phyloP scores from a whole-genome alignment of 2,888 invertebrate genomes.

The Ptycholaimellus sp. region DNA sequence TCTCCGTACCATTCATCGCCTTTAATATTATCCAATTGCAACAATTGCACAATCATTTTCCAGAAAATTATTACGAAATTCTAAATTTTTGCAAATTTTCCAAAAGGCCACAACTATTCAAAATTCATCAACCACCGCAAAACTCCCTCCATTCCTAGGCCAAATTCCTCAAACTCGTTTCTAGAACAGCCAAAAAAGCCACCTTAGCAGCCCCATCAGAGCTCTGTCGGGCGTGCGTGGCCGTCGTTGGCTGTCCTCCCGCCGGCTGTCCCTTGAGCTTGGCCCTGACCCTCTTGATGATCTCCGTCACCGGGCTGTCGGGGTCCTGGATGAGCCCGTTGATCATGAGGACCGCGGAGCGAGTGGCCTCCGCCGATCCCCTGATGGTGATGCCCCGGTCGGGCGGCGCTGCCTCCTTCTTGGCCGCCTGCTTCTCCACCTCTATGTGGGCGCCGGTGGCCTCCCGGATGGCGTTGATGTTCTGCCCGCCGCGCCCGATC shows the following conservation, averaged over 20 bases:
- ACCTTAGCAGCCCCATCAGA: too few relatives aligned
- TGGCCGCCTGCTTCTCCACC: constrained; percentile 62
- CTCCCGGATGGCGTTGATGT: constrained; percentile 87
- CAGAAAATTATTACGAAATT: too few relatives aligned
- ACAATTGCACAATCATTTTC: too few relatives aligned
- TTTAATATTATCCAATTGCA: too few relatives aligned
- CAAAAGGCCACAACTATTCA: too few relatives aligned
- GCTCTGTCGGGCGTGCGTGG: too few relatives aligned
- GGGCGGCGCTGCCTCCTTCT: constrained; percentile 51
- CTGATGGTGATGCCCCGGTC: constrained; percentile 84
- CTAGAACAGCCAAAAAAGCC: too few relatives aligned
- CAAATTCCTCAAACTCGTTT: too few relatives aligned
- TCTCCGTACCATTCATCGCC: too few relatives aligned
- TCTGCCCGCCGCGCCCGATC: constrained; percentile 83
- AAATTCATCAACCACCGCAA: too few relatives aligned
- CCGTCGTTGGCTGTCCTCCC: not conserved
- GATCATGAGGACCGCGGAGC: constrained; percentile 55
- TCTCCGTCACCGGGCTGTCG: constrained; percentile 34
- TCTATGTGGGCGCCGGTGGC: constrained; percentile 86
- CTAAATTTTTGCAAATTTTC: too few relatives aligned
- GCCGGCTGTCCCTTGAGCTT: constrained; percentile 1
- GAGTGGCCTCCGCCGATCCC: constrained; percentile 14
- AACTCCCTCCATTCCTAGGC: too few relatives aligned
- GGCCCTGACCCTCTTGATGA: constrained; percentile 11
- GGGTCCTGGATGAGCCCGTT: constrained; percentile 77